phyloP scores from a whole-genome alignment of 2,797 vertebrate species.

The Falco biarmicus region DNA sequence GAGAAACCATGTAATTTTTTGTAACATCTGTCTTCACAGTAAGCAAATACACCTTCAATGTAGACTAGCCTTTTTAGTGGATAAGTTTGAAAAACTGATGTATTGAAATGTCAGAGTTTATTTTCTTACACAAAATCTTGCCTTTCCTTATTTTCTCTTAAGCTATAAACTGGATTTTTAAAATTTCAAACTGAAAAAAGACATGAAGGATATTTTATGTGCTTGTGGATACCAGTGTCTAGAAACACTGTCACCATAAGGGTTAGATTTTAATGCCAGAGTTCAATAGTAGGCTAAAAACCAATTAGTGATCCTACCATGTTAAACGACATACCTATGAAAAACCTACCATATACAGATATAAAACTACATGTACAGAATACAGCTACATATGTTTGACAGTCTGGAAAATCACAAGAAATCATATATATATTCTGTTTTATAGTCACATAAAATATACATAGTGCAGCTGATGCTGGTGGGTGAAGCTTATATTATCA shows the following conservation, averaged over 20 bases:
- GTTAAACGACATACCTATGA: not conserved
- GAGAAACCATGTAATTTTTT: not conserved
- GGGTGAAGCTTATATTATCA: not conserved
- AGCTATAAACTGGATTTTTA: not conserved
- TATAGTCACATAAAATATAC: not conserved
- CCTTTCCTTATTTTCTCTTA: not conserved
- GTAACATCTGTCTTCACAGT: not conserved
- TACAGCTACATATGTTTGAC: not conserved
- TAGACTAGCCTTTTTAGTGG: not conserved
- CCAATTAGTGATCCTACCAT: not conserved
- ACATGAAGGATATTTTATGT: not conserved
- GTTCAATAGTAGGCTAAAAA: not conserved
- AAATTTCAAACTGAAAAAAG: not conserved
- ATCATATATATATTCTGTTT: not conserved
- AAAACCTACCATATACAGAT: not conserved
- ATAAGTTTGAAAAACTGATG: not conserved
- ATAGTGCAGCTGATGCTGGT: not conserved
- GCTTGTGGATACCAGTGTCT: not conserved
- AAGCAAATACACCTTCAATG: not conserved
- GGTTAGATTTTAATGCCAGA: not conserved
- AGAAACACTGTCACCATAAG: not conserved
- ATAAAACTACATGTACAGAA: not conserved
- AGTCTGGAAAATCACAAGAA: not conserved
- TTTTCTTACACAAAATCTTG: not conserved
- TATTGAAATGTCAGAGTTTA: not conserved